Evolutionary conservation across 2,113 vertebrate genomes (phyloP).

Genomic region (Cyanocitta stelleri): DNA sequence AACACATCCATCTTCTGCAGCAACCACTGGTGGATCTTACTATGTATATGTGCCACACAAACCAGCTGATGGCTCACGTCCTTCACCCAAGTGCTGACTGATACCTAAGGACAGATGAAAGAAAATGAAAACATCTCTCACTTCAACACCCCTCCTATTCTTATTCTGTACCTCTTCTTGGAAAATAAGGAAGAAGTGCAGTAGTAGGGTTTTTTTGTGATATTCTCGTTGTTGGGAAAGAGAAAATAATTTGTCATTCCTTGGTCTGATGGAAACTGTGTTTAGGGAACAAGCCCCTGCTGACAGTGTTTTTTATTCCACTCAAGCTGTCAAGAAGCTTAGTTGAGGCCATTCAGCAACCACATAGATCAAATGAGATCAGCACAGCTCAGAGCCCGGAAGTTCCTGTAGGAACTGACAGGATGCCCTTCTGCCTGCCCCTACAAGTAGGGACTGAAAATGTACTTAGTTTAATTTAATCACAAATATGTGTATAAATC

Average conservation of each 20-base stretch:
- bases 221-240: conserved; percentile 41
- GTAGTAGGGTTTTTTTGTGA: conserved; percentile 13
- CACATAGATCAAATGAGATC: not conserved
- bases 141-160: not conserved
- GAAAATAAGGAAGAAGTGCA: conserved; percentile 30
- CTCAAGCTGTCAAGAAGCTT: conserved; percentile 42
- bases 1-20: not conserved
- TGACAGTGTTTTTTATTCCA: conserved; percentile 46
- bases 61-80: not conserved
- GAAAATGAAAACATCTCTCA: conserved; percentile 20
- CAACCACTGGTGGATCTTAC: not conserved
- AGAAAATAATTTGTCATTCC: conserved; percentile 65
- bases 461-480: not conserved
- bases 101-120: conserved; percentile 31
- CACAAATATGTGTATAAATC: conserved; percentile 57
- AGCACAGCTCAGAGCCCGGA: not conserved
- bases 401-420: not conserved
- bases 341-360: conserved; percentile 11
- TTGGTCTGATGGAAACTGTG: conserved; percentile 42
- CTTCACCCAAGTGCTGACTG: conserved; percentile 29
- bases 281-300: conserved; percentile 26
- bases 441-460: not conserved
- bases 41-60: not conserved
- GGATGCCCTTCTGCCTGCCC: not conserved
- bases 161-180: not conserved